Conservation (phyloP, 2,888 invertebrate species). For the Torymus aiolomorphi region DNA sequence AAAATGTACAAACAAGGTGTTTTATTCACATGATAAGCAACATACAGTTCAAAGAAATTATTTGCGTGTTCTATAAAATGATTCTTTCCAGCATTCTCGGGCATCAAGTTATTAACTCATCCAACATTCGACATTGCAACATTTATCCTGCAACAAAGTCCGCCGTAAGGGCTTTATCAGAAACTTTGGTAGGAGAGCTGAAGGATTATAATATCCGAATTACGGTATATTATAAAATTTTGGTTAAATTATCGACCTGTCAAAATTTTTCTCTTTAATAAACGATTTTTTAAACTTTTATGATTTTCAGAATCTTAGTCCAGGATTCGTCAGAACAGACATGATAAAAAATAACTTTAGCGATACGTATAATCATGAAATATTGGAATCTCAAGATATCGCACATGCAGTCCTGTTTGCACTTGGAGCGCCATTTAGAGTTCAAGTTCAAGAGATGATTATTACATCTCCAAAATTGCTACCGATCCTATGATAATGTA, state of each 20-base stretch:
- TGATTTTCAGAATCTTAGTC: no score
- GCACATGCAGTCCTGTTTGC: no score
- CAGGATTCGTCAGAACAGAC: no score
- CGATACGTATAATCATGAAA: no score
- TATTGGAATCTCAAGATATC: no score
- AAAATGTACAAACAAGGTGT: neutral
- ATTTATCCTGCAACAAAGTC: conserved; percentile 39
- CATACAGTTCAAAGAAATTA: conserved; percentile 8
- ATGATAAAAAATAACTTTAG: no score
- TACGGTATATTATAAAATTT: conserved; percentile 8
- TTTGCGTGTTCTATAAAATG: conserved; percentile 15
- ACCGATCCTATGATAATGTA: no score
- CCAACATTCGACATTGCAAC: conserved; percentile 11
- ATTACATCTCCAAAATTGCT: no score
- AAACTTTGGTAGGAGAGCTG: neutral
- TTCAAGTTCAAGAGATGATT: no score
- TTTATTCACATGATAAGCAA: neutral
- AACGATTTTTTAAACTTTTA: no score
- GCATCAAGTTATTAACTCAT: conserved; percentile 9
- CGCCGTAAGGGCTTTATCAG: conserved; percentile 8
- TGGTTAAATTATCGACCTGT: neutral
- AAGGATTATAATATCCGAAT: neutral
- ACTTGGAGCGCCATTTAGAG: no score
- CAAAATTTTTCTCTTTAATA: neutral
- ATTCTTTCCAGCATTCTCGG: conserved; percentile 22